Conservation (phyloP, 1,140 invertebrate species). For the Cyrtorhinus lividipennis region DNA sequence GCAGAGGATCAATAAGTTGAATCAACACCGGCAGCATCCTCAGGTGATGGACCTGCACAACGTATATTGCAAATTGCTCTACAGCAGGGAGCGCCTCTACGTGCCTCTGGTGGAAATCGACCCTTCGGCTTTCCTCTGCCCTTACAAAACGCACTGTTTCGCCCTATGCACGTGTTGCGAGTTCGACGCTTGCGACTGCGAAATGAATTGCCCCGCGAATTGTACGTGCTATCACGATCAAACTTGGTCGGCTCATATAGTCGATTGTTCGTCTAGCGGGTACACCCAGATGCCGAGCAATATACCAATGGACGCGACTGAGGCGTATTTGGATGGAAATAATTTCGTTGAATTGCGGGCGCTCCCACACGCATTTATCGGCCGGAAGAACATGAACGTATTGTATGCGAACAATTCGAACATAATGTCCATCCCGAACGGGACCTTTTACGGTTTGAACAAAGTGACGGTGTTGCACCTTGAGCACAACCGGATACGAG, state of each 20-base stretch:
- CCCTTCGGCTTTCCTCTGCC: constrained; percentile 78
- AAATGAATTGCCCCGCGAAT: constrained; percentile 86
- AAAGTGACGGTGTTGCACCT: constrained; percentile 63
- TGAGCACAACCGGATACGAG: constrained; percentile 67
- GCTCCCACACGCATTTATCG: constrained; percentile 83
- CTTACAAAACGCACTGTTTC: constrained; percentile 85
- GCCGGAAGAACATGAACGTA: constrained; percentile 71
- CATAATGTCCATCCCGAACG: constrained; percentile 68
- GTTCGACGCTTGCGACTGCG: constrained; percentile 87
- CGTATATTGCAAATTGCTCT: constrained; percentile 77
- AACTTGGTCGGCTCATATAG: constrained; percentile 83
- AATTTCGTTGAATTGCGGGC: constrained; percentile 70
- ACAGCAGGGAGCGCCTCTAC: constrained; percentile 64
- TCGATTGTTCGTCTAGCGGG: constrained; percentile 69
- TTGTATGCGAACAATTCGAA: constrained; percentile 78
- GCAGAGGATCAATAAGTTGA: constrained; percentile 59
- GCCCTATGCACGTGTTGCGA: constrained; percentile 86
- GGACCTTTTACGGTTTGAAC: constrained; percentile 75
- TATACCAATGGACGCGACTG: constrained; percentile 88
- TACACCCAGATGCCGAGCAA: constrained; percentile 67
- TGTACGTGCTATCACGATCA: constrained; percentile 91
- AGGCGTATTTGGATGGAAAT: constrained; percentile 84
- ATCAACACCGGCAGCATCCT: constrained; percentile 59
- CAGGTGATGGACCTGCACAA: constrained; percentile 79
- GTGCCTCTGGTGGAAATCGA: constrained; percentile 69